Evolutionary conservation across 2,113 vertebrate genomes (phyloP), one percentile per base, ranked within the genome.

Genomic region (Eretmochelys imbricata): DNA sequence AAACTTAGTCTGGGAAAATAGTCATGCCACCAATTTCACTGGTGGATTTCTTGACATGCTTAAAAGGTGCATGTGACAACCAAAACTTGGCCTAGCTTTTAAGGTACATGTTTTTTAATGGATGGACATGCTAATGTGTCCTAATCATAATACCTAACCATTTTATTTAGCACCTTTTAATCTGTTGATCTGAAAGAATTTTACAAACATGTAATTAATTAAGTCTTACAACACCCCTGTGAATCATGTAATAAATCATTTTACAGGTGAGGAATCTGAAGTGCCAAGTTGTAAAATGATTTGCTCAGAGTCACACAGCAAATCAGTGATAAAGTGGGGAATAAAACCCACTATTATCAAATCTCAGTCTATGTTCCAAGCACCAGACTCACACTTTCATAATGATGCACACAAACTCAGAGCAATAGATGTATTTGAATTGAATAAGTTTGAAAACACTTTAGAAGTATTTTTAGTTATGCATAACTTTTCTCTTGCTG

Each of bases 161-260:
- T 87, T 94, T 69, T 81, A 82, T 93, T 69, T 81, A 82, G 51
- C 38, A 89, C 10, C 10, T 89, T 19, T 85, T 84, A 87, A 62
- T 75, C 46, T 87, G n/a, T 83, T 4, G 65, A 72, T 38, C n/a
- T 11, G n/a, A 72, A 72, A 38, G 35, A 78, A 38, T 55, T 88
- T 86, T 82, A 51, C 31, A 95, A 95, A 82, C 85, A 88, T 83
- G 87, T 49, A 81, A 69, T 69, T 69, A 97, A 13, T 53, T 82
- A 35, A 95, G 49, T 48, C 72, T 75, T 84, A 85, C 69, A 94
- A 76, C 10, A 80, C 69, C 20, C 55, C 96, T 55, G 55, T 95
- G 91, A 95, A 92, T 93, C 91, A 92, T 88, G 91, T 80, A 94
- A 84, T 91, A 81, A 27, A 65, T 92, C 38, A 89, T 88, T 89